Conservation (phyloP, 2,888 invertebrate genomes). For the Lepidochrysops patricia region DNA sequence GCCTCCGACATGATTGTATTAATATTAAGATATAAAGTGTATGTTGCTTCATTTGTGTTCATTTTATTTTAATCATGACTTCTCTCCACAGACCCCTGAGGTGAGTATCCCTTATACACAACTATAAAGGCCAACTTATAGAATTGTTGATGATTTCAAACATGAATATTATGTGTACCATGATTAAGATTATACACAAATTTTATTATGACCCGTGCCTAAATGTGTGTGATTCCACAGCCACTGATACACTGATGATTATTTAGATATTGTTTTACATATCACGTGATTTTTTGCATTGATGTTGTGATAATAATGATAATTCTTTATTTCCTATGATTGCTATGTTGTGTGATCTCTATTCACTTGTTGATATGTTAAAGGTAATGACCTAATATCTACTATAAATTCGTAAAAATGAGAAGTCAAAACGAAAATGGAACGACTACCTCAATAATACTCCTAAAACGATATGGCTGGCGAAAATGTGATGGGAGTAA, state of each 20-base stretch:
- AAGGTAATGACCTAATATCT: conserved; percentile 46
- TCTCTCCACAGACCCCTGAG: conserved; percentile 64
- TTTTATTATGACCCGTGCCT: conserved; percentile 2
- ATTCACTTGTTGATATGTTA: conserved; percentile 61
- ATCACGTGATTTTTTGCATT: conserved; percentile 23
- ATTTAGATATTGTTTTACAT: background rate
- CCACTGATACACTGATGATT: conserved; percentile 9
- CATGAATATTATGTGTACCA: background rate
- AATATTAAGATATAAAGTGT: conserved; percentile 73
- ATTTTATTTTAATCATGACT: conserved; percentile 68
- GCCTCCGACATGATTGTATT: conserved; percentile 54
- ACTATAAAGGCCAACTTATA: background rate
- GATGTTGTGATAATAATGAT: conserved; percentile 11
- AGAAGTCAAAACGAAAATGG: conserved; percentile 6
- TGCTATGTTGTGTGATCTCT: conserved; percentile 45
- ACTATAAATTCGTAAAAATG: conserved; percentile 10
- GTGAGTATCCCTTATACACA: conserved; percentile 55
- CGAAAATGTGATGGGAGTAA: conserved; percentile 2
- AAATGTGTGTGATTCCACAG: conserved; percentile 17
- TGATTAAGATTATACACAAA: conserved; percentile 1
- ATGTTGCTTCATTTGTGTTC: conserved; percentile 70
- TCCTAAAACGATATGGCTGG: background rate
- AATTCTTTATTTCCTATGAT: conserved; percentile 30
- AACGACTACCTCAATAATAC: background rate
- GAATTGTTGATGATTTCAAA: background rate